Base-by-base conservation (phyloP, 1,140 invertebrate species). In the Stegodyphus mimosarum region DNA sequence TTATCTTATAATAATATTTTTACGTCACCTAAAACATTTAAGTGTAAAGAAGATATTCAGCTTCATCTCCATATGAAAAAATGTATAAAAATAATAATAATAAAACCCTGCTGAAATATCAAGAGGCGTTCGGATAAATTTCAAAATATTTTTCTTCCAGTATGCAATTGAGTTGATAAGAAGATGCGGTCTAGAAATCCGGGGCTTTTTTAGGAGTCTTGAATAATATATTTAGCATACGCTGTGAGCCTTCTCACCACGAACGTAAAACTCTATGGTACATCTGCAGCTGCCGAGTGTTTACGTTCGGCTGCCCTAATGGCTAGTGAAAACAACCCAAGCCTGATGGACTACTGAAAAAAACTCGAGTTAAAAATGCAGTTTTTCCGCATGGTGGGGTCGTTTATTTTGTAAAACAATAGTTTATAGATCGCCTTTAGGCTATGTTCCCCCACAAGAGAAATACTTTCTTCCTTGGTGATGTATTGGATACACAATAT, bases 171-270 rank as follows among this genome's bases (percentile, higher is more conserved):
- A 77, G 55, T 64, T 52, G 75, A 66, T 77, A 77, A 77, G 60
- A 55, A 64, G 18, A 50, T 7, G 63, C 18, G 51, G n/a, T 11
- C 33, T 7, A 51, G 66, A 13, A 11, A 33, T 53, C 75, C 63
- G 13, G 49, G 49, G 75, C 48, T 50, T 66, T 77, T 77, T 76
- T 75, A 17, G 17, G 9, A 53, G 66, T 48, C 48, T 70, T 79
- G 76, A 79, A 79, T 79, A 79, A 79, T 79, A 79, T 79, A 79
- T 79, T 79, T 79, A 77, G 74, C 63, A 77, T 77, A 66, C 74
- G 17, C n/a, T 77, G 63, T 77, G 33, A 33, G 33, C 33, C 33
- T 33, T 33, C 33, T 33, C 33, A 33, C 33, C 33, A 33, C 60
- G 33, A 15, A n/a, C 55, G 48, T 15, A 55, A 77, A 77, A n/a